phyloP scores from a whole-genome alignment of 92 coral and sea anemone genomes.

The Heteractis magnifica region DNA sequence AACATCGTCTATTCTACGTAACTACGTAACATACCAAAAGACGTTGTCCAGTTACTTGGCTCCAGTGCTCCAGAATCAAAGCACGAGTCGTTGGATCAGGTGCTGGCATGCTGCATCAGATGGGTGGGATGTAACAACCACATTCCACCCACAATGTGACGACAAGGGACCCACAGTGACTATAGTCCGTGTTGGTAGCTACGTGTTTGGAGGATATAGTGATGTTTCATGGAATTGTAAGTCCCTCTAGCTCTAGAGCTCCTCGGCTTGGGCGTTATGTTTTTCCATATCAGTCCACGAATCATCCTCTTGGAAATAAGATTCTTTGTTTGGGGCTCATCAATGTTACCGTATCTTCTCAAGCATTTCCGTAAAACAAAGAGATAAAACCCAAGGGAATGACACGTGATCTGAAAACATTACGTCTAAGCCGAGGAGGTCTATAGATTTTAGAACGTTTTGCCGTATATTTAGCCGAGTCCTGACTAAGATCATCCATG shows the following conservation, averaged over 20 bases:
- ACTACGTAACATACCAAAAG: not conserved
- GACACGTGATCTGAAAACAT: too few species aligned
- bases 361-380: too few species aligned
- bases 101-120: conserved; percentile 45
- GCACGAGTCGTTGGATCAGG: conserved; percentile 36
- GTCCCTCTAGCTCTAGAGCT: not conserved
- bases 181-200: conserved; percentile 26
- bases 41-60: conserved; percentile 16
- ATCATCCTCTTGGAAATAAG: not conserved
- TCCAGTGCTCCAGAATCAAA: conserved; percentile 18
- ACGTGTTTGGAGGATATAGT: conserved; percentile 48
- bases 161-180: conserved; percentile 42
- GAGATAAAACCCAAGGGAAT: too few species aligned
- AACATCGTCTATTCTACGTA: conserved; percentile 17
- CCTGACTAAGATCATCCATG: too few species aligned
- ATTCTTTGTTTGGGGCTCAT: too few species aligned
- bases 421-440: too few species aligned
- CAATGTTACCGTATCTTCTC: too few species aligned
- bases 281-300: too few species aligned
- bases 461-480: too few species aligned
- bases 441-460: too few species aligned
- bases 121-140: conserved; percentile 35
- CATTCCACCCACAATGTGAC: conserved; percentile 44
- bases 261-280: not conserved
- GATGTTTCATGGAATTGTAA: conserved; percentile 33